These are phyloP conservation scores for Eucidaris tribuloides DNA, from an alignment of 35 echinoderm and acorn worm genomes.

Conservation along the genomic window DNA sequence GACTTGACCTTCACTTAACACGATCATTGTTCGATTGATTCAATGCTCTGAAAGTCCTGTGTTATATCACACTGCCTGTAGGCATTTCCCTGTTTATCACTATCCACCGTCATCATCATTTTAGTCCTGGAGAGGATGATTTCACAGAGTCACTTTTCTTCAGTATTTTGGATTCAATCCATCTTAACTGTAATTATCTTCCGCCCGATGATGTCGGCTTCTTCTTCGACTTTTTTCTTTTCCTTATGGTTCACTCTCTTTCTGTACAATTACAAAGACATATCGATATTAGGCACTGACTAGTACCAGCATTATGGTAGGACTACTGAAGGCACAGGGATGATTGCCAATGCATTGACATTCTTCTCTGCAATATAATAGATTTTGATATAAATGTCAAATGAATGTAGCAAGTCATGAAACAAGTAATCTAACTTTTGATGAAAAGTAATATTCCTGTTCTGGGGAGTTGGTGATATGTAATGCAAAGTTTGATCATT, in stretches of 20 bases:
- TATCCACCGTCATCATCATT: not conserved
- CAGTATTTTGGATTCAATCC: not conserved
- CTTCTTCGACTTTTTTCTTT: conserved; percentile 32
- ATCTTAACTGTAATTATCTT: not conserved
- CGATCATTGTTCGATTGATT: not conserved
- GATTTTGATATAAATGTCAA: not conserved
- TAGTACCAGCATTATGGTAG: too few relatives aligned
- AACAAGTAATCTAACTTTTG: not conserved
- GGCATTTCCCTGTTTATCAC: not conserved
- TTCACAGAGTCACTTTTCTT: not conserved
- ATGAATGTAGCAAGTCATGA: not conserved
- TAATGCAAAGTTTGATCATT: too few relatives aligned
- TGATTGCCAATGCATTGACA: not conserved
- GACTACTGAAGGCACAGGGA: not conserved
- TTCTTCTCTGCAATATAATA: not conserved
- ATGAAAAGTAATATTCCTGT: not conserved
- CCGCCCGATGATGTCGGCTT: not conserved
- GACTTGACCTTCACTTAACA: not conserved
- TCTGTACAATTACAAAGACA: not conserved
- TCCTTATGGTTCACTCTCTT: not conserved
- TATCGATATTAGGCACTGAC: too few relatives aligned
- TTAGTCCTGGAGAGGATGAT: not conserved
- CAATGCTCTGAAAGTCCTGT: not conserved
- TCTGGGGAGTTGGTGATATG: too few relatives aligned
- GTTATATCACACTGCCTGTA: not conserved